Conservation (phyloP, 30 jellyfish, hydroid and myxozoan genomes). For the Aurelia sp. region DNA sequence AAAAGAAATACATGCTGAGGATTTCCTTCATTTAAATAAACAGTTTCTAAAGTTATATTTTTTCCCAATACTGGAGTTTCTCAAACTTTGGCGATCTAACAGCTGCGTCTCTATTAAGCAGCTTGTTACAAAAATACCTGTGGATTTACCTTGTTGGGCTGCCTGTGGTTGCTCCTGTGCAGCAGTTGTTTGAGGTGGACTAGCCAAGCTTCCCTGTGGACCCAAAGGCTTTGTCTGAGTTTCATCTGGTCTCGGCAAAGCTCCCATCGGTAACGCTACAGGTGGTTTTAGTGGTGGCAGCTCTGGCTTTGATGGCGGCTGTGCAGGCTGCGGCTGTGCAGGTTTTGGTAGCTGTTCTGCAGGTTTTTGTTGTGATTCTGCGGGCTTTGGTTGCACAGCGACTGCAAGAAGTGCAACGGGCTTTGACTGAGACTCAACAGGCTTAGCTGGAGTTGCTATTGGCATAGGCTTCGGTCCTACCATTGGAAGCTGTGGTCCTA, state of each 20-base stretch:
- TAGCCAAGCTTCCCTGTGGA: constrained; percentile 6
- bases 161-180: constrained; percentile 26
- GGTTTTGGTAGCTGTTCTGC: background rate
- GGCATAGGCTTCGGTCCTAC: too few relatives aligned
- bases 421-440: background rate
- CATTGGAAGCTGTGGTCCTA: too few relatives aligned
- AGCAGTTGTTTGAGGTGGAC: constrained; percentile 23
- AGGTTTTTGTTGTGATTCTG: background rate
- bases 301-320: constrained; percentile 12
- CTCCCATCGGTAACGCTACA: background rate
- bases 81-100: too few relatives aligned
- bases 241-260: constrained; percentile 12
- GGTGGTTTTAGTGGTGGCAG: constrained; percentile 4
- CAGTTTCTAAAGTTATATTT: too few relatives aligned
- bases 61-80: too few relatives aligned
- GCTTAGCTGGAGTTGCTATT: background rate
- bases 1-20: too few relatives aligned
- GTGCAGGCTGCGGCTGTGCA: constrained; percentile 2
- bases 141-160: background rate
- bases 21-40: too few relatives aligned
- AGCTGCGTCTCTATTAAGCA: too few relatives aligned
- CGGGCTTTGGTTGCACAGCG: background rate
- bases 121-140: background rate
- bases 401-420: background rate
- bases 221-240: background rate